These are phyloP conservation scores for Ia io DNA, from an alignment of 2,113 vertebrate species.

Conservation along the genomic window DNA sequence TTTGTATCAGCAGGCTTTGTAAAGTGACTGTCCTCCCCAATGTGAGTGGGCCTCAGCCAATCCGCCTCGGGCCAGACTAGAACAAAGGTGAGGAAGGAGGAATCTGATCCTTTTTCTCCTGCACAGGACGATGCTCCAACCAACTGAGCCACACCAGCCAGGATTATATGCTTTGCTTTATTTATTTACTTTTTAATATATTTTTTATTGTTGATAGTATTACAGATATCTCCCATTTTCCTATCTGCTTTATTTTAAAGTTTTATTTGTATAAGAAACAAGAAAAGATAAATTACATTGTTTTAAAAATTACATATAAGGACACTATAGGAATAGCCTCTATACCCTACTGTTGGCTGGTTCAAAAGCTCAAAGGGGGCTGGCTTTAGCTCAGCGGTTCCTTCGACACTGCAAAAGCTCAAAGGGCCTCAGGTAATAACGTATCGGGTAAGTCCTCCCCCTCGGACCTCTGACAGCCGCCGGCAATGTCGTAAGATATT, in stretches of 20 bases:
- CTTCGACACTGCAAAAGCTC: no score
- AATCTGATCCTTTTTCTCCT: not conserved
- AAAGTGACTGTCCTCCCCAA: not conserved
- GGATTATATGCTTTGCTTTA: not conserved
- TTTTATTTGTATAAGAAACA: conserved; percentile 31
- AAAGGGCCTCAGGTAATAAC: conserved; percentile 80
- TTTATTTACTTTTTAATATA: not conserved
- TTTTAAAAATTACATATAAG: not conserved
- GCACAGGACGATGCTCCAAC: not conserved
- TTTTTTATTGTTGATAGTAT: no score
- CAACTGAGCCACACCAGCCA: not conserved
- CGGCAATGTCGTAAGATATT: conserved; percentile 94
- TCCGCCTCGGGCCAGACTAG: not conserved
- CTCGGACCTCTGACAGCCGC: conserved; percentile 86
- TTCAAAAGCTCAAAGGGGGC: not conserved
- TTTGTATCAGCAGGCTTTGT: not conserved
- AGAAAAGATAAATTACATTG: not conserved
- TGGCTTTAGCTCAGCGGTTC: no score
- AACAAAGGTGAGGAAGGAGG: not conserved
- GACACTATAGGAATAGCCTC: not conserved
- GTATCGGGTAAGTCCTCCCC: conserved; percentile 85
- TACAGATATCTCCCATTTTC: no score
- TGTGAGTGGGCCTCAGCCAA: not conserved
- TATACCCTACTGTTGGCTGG: fast-evolving
- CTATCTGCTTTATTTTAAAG: not conserved